Percentiles rank a stretch among this genome's conserved stretches.
These are phyloP conservation scores for Bombylius discolor DNA, from an alignment of 2,888 invertebrate species.

Conservation along the genomic window DNA sequence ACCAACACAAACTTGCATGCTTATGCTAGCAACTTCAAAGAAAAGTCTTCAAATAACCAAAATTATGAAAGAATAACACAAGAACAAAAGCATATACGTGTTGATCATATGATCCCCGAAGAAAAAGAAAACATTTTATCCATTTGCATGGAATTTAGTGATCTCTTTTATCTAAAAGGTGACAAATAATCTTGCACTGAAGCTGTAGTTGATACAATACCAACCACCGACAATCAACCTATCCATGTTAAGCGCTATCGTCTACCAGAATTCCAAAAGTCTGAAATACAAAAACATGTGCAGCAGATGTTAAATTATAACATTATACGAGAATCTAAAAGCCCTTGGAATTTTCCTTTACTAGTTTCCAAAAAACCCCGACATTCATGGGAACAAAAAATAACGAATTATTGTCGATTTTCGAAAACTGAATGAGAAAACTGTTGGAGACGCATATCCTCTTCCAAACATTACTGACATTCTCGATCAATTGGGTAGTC, in stretches of 20 bases:
- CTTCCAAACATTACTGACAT: not conserved
- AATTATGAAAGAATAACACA: no score
- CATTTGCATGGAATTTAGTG: no score
- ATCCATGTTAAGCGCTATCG: not conserved
- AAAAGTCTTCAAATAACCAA: no score
- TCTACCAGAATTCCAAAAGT: not conserved
- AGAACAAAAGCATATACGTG: no score
- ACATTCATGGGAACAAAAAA: not conserved
- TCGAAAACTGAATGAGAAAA: not conserved
- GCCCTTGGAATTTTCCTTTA: not conserved
- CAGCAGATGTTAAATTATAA: not conserved
- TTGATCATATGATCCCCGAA: no score
- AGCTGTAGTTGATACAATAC: not conserved
- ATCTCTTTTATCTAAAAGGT: not conserved
- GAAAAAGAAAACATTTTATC: no score
- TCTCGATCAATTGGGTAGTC: not conserved
- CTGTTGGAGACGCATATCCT: not conserved
- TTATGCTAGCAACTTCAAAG: no score
- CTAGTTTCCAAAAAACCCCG: not conserved
- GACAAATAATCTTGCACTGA: not conserved
- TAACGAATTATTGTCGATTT: not conserved
- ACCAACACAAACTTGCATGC: no score
- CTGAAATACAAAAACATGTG: not conserved
- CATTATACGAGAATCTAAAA: not conserved
- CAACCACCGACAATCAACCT: not conserved